Base-by-base conservation (phyloP, 1,140 invertebrate species). In the Rhopalosiphum maidis region DNA sequence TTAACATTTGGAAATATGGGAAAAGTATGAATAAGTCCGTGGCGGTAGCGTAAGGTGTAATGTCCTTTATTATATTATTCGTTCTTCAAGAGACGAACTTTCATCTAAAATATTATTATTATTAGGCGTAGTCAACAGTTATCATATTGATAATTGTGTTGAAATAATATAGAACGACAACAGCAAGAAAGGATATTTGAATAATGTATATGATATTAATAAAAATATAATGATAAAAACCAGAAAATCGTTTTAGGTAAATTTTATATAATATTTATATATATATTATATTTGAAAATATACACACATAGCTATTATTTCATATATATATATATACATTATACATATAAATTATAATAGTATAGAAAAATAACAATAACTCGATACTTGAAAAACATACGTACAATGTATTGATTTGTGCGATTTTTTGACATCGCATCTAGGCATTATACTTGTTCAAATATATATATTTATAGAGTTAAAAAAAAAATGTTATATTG, bases 291-390 rank as follows among this genome's bases (percentile, higher is more conserved):
- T 48, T 51, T 48, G 37, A 68, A 68, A 68, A 68, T 68, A 23
- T 37, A 85, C 82, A 85, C 82, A 25, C 22, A 43, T 85, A 37
- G 37, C 25, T 85, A 41, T 43, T 43, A 85, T 85, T 1, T 41
- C 21, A 85, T 43, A 25, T 41, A 41, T 85, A 85, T 22, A 82
- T 46, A 46, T 46, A 46, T 46, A 46, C 11, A 46, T 9, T 46
- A 46, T 46, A 46, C 11, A 46, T 25, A 85, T 48, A 48, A 46
- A 87, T 87, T 87, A 87, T 87, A 87, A 87, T 87, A 87, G 43
- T 87, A 87, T 88, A 88, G 86, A 88, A 88, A 88, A 88, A 88
- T 88, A 88, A 88, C 86, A 88, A 88, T 88, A 51, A 88, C 25
- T 51, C 37, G 37, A 86, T 86, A 86, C 30, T 86, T 88, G 6